Percentiles rank a stretch among this genome's conserved stretches.
Conservation (phyloP, 2,888 invertebrate genomes). For the Tetheella fluctuosa region DNA sequence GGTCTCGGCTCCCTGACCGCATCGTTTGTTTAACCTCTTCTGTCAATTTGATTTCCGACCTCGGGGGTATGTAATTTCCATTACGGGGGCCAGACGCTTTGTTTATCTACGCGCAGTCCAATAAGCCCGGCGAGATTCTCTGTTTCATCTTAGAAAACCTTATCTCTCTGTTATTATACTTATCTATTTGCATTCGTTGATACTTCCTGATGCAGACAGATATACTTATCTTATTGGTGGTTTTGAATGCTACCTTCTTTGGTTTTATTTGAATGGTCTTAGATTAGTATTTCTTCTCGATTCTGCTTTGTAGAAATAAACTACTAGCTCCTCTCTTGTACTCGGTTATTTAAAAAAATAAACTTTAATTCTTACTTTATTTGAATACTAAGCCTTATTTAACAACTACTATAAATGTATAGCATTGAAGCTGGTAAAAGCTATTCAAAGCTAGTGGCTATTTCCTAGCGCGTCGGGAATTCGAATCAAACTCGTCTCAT, state of each 20-base stretch:
- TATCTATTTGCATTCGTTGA: neutral
- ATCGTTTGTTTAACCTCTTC: constrained; percentile 83
- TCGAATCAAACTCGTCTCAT: constrained; percentile 82
- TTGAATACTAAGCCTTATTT: constrained; percentile 19
- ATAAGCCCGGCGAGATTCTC: constrained; percentile 61
- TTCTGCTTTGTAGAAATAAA: too few species aligned
- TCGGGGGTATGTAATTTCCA: constrained; percentile 82
- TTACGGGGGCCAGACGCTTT: constrained; percentile 75
- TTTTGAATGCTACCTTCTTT: neutral
- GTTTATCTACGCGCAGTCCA: constrained; percentile 72
- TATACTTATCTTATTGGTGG: neutral
- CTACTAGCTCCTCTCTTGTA: too few species aligned
- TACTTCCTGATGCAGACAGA: neutral
- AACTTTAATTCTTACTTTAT: neutral
- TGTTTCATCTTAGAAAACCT: constrained; percentile 57
- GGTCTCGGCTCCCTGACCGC: constrained; percentile 74
- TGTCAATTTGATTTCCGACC: constrained; percentile 83
- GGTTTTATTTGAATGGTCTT: neutral
- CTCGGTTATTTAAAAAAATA: neutral
- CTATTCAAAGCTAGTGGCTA: constrained; percentile 54
- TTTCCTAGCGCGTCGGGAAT: constrained; percentile 63
- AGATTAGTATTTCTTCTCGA: neutral
- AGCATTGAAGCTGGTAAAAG: constrained; percentile 25
- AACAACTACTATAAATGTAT: constrained; percentile 29
- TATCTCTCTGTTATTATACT: constrained; percentile 15